Evolutionary conservation across 1,140 invertebrate species (phyloP), one percentile per base, ranked within the genome.

Genomic region (Theocolax elegans): DNA sequence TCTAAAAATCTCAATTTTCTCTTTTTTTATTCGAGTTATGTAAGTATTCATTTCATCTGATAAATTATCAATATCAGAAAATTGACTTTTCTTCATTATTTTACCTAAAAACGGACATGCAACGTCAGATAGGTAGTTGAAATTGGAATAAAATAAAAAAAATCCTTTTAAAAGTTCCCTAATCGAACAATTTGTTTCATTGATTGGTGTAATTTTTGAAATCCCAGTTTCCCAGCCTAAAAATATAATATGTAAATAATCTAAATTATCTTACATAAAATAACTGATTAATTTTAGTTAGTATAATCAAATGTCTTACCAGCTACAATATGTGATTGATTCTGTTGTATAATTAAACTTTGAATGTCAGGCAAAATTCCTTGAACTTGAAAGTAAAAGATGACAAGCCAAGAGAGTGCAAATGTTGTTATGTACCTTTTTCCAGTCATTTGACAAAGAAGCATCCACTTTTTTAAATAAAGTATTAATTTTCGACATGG

Each of bases 381-480:
- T 58, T 70, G 49, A 21, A 58, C 19, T 72, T 81, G 77, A 25
- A 79, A 40, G 27, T 79, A 79, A 66, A 79, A 80, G 42, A 79
- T 77, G 51, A 77, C 73, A 17, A 75, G 23, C 74, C 76, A 79
- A 17, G 38, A 51, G 23, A 76, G 40, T 27, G 67, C 71, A 58
- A 75, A 76, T 70, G 44, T 75, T 21, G 25, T 62, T 25, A 79
- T 67, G 58, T 51, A 51, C 9, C 59, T 23, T 10, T 0, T 7
- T 42, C 35, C 53, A 19, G 51, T 17, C 56, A 77, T 67, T 67
- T 25, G 13, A 13, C 65, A 66, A 8, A 71, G 13, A 29, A 10
- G 46, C 0, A 54, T 67, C 88, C 88, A 90, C 69, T 86, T 84
- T 73, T 88, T 87, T 12, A 90, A 72, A 64, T 80, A 75, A 40